Base-by-base conservation (phyloP, 1,140 invertebrate species). In the Cecropterus lyciades region DNA sequence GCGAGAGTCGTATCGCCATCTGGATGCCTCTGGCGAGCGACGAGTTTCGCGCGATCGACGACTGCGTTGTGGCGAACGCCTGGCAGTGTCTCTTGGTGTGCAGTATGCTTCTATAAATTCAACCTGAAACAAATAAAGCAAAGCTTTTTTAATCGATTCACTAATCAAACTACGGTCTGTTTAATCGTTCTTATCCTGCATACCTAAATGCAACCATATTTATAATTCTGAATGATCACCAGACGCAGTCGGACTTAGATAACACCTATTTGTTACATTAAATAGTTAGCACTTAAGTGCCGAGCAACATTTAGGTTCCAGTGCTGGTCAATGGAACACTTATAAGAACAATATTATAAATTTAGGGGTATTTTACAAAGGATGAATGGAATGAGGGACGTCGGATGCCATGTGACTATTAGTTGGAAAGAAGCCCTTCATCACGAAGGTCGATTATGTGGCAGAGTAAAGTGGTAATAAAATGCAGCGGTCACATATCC, bases 81-180 rank as follows among this genome's bases (percentile, higher is more conserved):
- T 80, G n/a, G 87, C 90, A 75, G 92, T 93, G 78, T 94, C 93
- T 30, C 92, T 87, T 7, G 93, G 93, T 72, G 92, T 94, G 75
- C 93, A 94, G 73, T 94, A 94, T 53, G 93, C 92, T 77, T 94
- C 93, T 85, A 94, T 80, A 57, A 94, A 92, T 80, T 94, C 93
- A 76, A 94, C 93, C 94, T 94, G 87, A 9, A 93, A 93, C 79
- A 91, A 90, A 51, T 37, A 13, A 71, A 53, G 66, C 43, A 37
- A 52, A 30, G 33, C 20, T 1, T 10, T 37, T n/a, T n/a, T n/a
- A n/a, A n/a, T n/a, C n/a, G 6, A 33, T 33, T 33, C 30, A 33
- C 9, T 33, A 33, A 33, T 9, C 6, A 4, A 3, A 24, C 5
- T 24, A 5, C 20, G 5, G 20, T 4, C 7, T 33, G 1, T 33